Base-by-base conservation (phyloP, 2,888 invertebrate genomes). In the Stenchaetothrips biformis region DNA sequence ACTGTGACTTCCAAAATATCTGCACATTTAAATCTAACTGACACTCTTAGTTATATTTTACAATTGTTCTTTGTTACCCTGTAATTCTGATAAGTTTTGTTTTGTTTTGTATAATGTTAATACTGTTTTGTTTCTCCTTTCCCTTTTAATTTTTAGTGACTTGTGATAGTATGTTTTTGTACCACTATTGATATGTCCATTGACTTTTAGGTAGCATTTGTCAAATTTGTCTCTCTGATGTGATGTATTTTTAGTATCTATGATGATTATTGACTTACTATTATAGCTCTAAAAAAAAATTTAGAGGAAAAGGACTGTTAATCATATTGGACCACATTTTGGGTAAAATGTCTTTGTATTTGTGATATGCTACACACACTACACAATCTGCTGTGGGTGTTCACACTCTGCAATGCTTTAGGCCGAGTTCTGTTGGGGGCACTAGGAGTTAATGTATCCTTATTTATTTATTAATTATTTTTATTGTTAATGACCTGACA, bases 1-100 rank as follows among this genome's bases (percentile, higher is more conserved):
- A 90, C 82, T 95, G 95, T 86, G 87, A 91, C 84, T 92, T 93
- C 83, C 86, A 90, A 37, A 87, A 90, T 82, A 91, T 95, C 87
- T 95, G 94, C 85, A 86, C 81, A 18, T 78, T 81, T 25, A 48
- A 53, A 48, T 74, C 21, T 37, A 37, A 37, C 16, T 79, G 74
- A 77, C 37, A 62, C 25, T n/a, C 21, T 78, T 7, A 27, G 16
- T 2, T 27, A 27, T 18, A 59, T 79, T 21, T 0, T 49, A 79
- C 1, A 0, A 48, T 7, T 37, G 11, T 25, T 37, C 9, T 78
- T 78, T 78, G 37, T 37, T 37, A 1, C 37, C 1, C 37, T 37
- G 4, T 37, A 37, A 37, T 37, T 37, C 37, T 37, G 4, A 37
- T 37, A 37, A 37, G 37, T 37, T 37, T 37, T 37, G 37, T 37